Evolutionary conservation across 2,113 vertebrate species (phyloP).

Genomic region (Glaucidium brasilianum): DNA sequence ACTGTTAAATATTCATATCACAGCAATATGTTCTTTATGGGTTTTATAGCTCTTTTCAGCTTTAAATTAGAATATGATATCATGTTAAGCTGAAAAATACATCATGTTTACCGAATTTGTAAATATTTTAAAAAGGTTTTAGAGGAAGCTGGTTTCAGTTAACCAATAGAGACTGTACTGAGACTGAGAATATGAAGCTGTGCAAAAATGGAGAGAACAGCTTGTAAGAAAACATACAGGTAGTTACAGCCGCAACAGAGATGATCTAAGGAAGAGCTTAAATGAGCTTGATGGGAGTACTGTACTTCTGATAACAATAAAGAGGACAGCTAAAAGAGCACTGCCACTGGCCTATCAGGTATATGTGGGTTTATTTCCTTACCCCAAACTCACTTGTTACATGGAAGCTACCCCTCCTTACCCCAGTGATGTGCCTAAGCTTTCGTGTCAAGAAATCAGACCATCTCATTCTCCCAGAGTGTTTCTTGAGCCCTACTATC

Average conservation of each 20-base stretch:
- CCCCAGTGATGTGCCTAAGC: neutral
- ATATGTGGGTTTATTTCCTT: neutral
- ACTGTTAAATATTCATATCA: conserved; percentile 22
- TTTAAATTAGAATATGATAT: neutral
- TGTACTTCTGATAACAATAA: neutral
- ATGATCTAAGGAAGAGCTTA: neutral
- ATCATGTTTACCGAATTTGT: neutral
- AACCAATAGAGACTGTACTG: neutral
- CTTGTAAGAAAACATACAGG: neutral
- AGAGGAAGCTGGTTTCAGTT: neutral
- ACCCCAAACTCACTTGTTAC: neutral
- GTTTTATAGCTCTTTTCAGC: neutral
- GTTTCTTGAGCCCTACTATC: neutral
- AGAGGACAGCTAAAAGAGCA: neutral
- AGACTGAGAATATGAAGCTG: neutral
- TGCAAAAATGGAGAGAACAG: neutral
- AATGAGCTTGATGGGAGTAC: neutral
- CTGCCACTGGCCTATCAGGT: neutral
- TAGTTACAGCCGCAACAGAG: neutral
- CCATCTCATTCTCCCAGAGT: neutral
- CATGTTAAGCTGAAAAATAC: neutral
- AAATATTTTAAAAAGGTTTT: neutral
- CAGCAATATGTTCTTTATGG: neutral
- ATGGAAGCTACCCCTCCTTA: neutral
- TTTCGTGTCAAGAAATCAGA: neutral